Evolutionary conservation across 2,888 invertebrate genomes (phyloP).

Genomic region (Chrysopilus asiliformis): DNA sequence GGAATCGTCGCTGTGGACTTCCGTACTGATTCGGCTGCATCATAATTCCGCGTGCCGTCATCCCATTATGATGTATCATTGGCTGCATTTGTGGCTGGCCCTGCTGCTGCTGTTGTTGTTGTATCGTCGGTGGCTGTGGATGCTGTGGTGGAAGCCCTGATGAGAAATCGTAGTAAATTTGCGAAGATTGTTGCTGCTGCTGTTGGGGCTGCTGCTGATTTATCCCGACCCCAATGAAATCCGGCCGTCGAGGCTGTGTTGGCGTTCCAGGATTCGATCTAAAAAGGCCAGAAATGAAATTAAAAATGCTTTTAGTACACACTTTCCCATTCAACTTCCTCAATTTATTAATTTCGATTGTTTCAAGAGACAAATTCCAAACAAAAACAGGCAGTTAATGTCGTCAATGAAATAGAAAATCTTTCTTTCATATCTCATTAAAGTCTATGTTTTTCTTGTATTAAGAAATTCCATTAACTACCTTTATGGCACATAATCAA

Average conservation of each 20-base stretch:
- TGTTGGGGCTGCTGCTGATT: constrained; percentile 28
- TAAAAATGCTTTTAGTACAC: no score
- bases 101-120: constrained; percentile 33
- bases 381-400: no score
- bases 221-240: constrained; percentile 62
- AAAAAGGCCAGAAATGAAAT: constrained; percentile 22
- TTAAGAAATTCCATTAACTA: no score
- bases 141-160: constrained; percentile 32
- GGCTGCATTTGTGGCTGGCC: constrained; percentile 18
- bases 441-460: no score
- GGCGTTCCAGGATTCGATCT: constrained; percentile 90
- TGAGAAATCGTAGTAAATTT: constrained; percentile 36
- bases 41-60: constrained; percentile 26
- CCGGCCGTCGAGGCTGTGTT: constrained; percentile 75
- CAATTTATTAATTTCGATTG: no score
- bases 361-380: no score
- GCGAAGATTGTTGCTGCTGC: constrained; percentile 29
- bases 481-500: no score
- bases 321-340: no score
- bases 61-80: constrained; percentile 19
- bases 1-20: constrained; percentile 62
- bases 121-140: constrained; percentile 33
- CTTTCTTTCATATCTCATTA: no score
- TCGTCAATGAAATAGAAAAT: no score
- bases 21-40: constrained; percentile 32